phyloP scores from a whole-genome alignment of 2,888 invertebrate genomes.

The Venustoraphidia nigricollis region DNA sequence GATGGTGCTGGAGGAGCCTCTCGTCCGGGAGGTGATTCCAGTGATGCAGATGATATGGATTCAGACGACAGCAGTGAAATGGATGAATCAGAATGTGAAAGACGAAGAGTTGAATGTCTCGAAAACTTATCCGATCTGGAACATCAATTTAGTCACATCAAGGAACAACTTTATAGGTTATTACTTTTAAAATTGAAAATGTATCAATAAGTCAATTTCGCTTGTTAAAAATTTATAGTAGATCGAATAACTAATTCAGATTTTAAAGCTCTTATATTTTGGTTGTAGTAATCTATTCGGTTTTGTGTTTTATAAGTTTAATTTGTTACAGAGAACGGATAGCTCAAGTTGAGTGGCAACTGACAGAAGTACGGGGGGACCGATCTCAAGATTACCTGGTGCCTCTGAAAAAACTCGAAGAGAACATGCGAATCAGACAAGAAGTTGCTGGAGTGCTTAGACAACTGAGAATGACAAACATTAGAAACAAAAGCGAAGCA shows the following conservation, averaged over 20 bases:
- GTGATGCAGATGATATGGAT: conserved; percentile 64
- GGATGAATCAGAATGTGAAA: conserved; percentile 85
- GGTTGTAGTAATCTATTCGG: conserved; percentile 21
- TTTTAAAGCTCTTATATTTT: no score
- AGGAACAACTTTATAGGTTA: conserved; percentile 55
- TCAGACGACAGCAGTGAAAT: conserved; percentile 79
- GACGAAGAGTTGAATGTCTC: conserved; percentile 64
- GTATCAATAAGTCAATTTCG: conserved; percentile 2
- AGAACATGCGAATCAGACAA: conserved; percentile 68
- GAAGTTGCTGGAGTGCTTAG: conserved; percentile 83
- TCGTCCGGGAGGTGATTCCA: conserved; percentile 35
- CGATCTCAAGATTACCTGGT: conserved; percentile 77
- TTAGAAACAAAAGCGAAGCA: conserved; percentile 71
- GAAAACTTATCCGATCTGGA: conserved; percentile 80
- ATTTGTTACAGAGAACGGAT: conserved; percentile 60
- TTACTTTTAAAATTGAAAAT: not conserved
- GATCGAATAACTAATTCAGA: no score
- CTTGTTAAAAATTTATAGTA: no score
- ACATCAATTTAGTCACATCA: conserved; percentile 69
- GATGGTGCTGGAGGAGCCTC: conserved; percentile 41
- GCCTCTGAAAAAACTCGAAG: conserved; percentile 72
- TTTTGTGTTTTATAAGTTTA: conserved; percentile 16
- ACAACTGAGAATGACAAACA: conserved; percentile 64
- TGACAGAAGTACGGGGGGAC: conserved; percentile 73
- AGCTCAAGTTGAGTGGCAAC: conserved; percentile 67